phyloP scores from a whole-genome alignment of 2,797 vertebrate genomes.

The Chaetodon trifasciatus region DNA sequence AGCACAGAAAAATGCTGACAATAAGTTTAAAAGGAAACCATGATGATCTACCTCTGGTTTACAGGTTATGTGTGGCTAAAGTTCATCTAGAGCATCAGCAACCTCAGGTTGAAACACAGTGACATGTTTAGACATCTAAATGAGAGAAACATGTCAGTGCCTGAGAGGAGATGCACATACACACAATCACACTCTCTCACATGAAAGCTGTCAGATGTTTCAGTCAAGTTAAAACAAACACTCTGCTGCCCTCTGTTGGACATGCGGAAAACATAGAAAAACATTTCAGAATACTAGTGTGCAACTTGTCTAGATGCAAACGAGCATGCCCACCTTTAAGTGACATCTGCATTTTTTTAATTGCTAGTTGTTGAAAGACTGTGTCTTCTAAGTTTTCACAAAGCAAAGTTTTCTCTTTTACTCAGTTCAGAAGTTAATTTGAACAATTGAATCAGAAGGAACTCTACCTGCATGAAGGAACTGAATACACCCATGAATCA shows the following conservation, averaged over 20 bases:
- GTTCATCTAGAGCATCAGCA: neutral
- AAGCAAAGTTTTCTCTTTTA: neutral
- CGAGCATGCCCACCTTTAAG: neutral
- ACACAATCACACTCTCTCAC: neutral
- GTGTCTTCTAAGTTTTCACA: neutral
- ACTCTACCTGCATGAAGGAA: neutral
- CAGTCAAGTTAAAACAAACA: constrained; percentile 43
- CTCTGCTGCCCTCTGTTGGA: constrained; percentile 85
- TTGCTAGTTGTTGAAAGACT: neutral
- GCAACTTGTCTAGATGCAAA: neutral
- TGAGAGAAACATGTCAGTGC: neutral
- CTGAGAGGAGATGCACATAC: neutral
- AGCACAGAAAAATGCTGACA: neutral
- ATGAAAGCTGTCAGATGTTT: constrained; percentile 9
- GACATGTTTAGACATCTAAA: constrained; percentile 2
- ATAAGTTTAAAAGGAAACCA: neutral
- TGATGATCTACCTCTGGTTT: neutral
- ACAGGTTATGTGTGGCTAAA: neutral
- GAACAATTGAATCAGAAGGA: neutral
- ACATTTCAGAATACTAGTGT: neutral
- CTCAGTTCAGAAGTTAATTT: neutral
- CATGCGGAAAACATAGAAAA: neutral
- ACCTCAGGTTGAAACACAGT: neutral
- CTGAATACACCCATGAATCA: neutral
- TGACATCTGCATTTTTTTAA: neutral